A percentile compares a stretch with the other conserved stretches of the same genome.
Conservation (phyloP, 2,113 vertebrate genomes). For the Myotis yumanensis region DNA sequence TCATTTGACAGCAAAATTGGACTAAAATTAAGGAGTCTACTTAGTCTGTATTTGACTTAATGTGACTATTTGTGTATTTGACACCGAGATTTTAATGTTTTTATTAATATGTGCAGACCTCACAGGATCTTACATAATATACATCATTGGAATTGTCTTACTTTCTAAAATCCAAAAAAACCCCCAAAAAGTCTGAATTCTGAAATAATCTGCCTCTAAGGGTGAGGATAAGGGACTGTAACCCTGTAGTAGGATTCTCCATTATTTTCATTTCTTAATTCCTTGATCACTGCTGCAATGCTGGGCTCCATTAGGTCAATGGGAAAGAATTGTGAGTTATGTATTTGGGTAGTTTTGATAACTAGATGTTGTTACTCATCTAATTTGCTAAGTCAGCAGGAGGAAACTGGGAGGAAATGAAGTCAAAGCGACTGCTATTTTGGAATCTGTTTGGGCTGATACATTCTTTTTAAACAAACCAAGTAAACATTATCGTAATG, state of each 20-base stretch:
- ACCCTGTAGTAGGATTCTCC: background rate
- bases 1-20: background rate
- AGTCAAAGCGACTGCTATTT: conserved; percentile 50
- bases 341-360: conserved; percentile 5
- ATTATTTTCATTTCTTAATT: background rate
- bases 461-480: conserved; percentile 32
- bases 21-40: background rate
- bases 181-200: background rate
- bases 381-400: conserved; percentile 37
- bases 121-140: background rate
- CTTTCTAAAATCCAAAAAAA: background rate
- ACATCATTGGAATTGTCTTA: background rate
- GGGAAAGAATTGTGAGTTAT: background rate
- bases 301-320: background rate
- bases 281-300: background rate
- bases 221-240: background rate
- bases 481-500: background rate
- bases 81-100: background rate
- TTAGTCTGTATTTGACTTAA: background rate
- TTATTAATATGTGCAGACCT: background rate
- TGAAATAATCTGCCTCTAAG: background rate
- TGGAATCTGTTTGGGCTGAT: background rate
- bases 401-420: conserved; percentile 44
- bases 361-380: conserved; percentile 12
- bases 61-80: background rate